Conservation (phyloP, 2,797 vertebrate genomes). For the Megaceryle alcyon region DNA sequence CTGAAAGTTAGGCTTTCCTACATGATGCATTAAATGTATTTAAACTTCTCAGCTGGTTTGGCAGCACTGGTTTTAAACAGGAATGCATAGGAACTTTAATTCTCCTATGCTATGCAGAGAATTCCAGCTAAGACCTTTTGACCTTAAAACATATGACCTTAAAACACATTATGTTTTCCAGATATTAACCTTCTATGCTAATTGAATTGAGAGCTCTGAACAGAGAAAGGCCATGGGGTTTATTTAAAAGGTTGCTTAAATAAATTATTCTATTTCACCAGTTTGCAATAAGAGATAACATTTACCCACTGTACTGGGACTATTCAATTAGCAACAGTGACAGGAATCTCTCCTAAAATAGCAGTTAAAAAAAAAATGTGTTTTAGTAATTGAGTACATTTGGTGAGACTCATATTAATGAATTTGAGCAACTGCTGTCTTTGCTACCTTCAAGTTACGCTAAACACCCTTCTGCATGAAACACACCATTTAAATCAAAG, state of each 20-base stretch:
- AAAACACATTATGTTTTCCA: background rate
- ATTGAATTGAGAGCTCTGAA: background rate
- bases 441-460: background rate
- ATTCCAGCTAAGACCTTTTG: background rate
- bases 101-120: background rate
- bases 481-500: background rate
- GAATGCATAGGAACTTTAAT: background rate
- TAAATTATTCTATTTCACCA: background rate
- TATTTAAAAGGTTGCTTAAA: background rate
- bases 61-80: background rate
- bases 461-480: background rate
- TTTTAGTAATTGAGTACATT: background rate
- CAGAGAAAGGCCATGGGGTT: background rate
- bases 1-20: background rate
- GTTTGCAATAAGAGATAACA: background rate
- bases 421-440: background rate
- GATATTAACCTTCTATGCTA: background rate
- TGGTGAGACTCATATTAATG: background rate
- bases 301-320: background rate
- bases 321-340: background rate
- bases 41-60: background rate
- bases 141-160: background rate
- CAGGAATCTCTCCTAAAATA: background rate
- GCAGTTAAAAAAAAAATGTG: background rate
- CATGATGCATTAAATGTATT: background rate